A percentile compares a stretch with the other conserved stretches of the same genome.
These are phyloP conservation scores for Mesoligia furuncula DNA, from an alignment of 2,888 invertebrate genomes.

Conservation along the genomic window DNA sequence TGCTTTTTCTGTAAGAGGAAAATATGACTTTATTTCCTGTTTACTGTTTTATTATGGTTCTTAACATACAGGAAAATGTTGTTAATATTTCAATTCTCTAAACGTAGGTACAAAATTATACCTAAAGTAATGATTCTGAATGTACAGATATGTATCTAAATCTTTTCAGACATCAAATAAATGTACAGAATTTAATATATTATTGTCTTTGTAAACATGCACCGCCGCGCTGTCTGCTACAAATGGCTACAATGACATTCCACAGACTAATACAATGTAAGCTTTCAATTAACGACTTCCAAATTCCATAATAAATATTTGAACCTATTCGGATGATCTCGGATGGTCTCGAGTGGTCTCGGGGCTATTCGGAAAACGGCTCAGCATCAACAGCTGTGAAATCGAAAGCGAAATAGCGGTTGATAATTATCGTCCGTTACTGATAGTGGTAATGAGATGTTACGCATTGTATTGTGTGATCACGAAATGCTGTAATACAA, in stretches of 20 bases:
- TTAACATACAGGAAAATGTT: constrained; percentile 1
- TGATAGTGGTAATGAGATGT: constrained; percentile 43
- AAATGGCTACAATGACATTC: constrained; percentile 3
- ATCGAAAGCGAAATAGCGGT: constrained; percentile 39
- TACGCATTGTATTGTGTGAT: constrained; percentile 48
- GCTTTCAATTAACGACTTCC: neutral
- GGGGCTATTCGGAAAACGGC: neutral
- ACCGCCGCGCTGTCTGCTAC: constrained; percentile 16
- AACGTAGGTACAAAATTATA: neutral
- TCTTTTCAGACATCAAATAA: neutral
- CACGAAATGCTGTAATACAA: constrained; percentile 38
- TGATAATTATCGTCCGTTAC: constrained; percentile 26
- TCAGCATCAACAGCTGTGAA: constrained; percentile 11
- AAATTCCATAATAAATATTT: neutral
- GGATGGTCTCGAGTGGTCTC: neutral
- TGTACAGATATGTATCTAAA: neutral
- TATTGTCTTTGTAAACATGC: neutral
- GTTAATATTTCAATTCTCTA: neutral
- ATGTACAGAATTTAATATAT: neutral
- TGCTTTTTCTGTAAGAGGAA: neutral
- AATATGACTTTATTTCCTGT: neutral
- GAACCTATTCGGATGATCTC: neutral
- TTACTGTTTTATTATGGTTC: neutral
- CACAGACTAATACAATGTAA: constrained; percentile 2
- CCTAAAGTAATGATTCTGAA: neutral